Evolutionary conservation across 2,113 vertebrate species (phyloP).

Genomic region (Corydoras sp.): DNA sequence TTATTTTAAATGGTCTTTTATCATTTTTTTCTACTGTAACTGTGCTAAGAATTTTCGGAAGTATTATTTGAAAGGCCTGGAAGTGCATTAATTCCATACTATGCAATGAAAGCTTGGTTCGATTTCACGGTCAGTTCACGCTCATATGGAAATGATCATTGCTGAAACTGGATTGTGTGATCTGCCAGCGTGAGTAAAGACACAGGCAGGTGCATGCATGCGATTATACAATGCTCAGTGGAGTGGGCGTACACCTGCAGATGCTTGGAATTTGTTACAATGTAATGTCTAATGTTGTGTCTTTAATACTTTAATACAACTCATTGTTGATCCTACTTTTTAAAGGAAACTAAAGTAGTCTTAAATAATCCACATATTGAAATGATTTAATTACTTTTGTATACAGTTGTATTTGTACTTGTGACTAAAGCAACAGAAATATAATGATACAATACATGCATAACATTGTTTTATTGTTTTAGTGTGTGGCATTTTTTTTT

Average conservation of each 20-base stretch:
- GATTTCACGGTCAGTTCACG: conserved; percentile 18
- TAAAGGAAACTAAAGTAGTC: background rate
- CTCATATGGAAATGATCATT: conserved; percentile 33
- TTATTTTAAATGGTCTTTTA: background rate
- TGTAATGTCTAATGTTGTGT: background rate
- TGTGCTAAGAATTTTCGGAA: background rate
- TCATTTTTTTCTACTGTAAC: background rate
- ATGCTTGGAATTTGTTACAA: background rate
- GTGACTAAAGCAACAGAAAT: too few relatives aligned
- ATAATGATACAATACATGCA: too few relatives aligned
- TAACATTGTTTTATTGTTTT: too few relatives aligned
- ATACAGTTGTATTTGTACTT: background rate
- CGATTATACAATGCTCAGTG: background rate
- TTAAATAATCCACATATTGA: background rate
- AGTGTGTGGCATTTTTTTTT: too few relatives aligned
- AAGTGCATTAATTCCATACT: conserved; percentile 13
- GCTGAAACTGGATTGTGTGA: conserved; percentile 4
- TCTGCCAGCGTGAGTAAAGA: background rate
- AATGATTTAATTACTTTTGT: background rate
- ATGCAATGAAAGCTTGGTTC: conserved; percentile 23
- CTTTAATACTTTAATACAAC: background rate
- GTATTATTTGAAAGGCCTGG: conserved; percentile 14
- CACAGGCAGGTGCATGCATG: conserved; percentile 37
- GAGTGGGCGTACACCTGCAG: background rate
- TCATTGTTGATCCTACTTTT: background rate